phyloP scores from a whole-genome alignment of 2,113 vertebrate genomes.

The Mungos mungo region DNA sequence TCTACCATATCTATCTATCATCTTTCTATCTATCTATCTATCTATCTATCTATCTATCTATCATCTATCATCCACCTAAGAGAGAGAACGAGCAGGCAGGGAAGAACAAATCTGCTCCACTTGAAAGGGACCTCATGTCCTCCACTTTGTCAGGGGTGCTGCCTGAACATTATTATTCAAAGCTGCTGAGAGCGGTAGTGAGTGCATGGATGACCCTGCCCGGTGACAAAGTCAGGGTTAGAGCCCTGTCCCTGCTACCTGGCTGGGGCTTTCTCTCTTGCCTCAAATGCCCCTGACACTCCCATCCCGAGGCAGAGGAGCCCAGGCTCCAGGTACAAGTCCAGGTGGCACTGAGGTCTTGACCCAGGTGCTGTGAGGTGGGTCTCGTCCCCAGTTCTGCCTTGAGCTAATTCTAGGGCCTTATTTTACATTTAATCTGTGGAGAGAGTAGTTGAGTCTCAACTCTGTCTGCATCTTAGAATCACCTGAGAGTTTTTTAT shows the following conservation, averaged over 20 bases:
- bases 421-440: not conserved
- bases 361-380: not conserved
- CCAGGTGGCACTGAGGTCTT: not conserved
- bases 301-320: accelerated
- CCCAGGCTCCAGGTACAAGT: not conserved
- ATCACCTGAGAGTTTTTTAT: not conserved
- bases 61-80: not conserved
- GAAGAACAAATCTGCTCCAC: not conserved
- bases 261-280: not conserved
- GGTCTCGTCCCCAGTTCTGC: not conserved
- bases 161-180: not conserved
- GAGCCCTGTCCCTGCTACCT: not conserved
- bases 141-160: too few relatives aligned
- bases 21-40: not conserved
- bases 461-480: not conserved
- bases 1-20: not conserved
- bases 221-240: not conserved
- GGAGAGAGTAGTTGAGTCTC: not conserved
- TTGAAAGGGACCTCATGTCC: accelerated
- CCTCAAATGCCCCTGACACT: not conserved
- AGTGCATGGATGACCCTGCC: not conserved
- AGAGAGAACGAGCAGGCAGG: not conserved
- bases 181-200: not conserved
- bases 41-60: not conserved
- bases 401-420: not conserved